phyloP scores from a whole-genome alignment of 2,113 vertebrate genomes.

The Podilymbus podiceps region DNA sequence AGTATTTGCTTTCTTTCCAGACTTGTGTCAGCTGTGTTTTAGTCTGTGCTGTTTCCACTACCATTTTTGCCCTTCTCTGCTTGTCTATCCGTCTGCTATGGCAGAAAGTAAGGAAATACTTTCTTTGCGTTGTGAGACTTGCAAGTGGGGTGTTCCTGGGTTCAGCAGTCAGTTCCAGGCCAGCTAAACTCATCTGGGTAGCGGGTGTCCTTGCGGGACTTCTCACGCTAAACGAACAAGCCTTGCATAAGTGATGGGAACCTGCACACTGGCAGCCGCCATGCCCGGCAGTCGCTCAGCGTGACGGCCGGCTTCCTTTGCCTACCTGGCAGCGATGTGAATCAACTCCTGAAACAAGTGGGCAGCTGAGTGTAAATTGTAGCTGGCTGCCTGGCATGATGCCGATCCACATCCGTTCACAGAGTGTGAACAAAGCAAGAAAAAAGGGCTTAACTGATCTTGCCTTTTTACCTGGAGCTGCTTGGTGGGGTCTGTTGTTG shows the following conservation, averaged over 20 bases:
- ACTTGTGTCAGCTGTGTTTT: not conserved
- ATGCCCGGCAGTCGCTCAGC: not conserved
- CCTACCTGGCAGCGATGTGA: not conserved
- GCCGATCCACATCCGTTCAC: fast-evolving
- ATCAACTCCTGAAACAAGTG: not conserved
- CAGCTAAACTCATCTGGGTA: slow-evolving; percentile 12
- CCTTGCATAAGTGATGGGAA: not conserved
- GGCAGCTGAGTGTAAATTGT: not conserved
- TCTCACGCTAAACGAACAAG: not conserved
- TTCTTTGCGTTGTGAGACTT: not conserved
- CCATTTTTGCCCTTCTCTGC: not conserved
- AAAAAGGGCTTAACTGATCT: not conserved
- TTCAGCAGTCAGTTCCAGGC: not conserved
- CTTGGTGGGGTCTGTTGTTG: not conserved
- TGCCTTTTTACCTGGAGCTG: not conserved
- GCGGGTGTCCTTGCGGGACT: not conserved
- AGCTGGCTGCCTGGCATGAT: not conserved
- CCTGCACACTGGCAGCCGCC: not conserved
- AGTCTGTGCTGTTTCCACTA: not conserved
- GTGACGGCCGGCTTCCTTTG: not conserved
- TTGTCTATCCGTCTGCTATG: not conserved
- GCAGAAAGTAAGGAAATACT: not conserved
- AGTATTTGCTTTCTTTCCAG: slow-evolving; percentile 4
- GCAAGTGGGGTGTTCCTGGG: not conserved
- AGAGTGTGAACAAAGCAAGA: not conserved